These are phyloP conservation scores for Lagopus muta DNA, from an alignment of 2,113 vertebrate genomes.

Conservation along the genomic window DNA sequence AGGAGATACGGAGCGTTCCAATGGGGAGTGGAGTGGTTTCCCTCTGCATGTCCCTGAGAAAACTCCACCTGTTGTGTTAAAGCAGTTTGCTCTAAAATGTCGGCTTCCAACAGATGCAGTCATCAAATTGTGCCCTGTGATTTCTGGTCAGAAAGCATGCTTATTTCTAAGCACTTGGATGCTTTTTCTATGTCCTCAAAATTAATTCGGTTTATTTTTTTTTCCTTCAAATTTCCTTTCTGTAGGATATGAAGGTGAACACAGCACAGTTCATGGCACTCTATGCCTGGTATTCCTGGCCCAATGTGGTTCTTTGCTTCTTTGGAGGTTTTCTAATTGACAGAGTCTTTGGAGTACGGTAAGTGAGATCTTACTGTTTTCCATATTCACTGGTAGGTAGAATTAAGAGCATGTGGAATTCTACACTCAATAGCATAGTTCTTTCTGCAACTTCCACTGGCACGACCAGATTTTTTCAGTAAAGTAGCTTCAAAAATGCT, in stretches of 20 bases:
- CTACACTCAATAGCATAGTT: too few species aligned
- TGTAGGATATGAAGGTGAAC: constrained; percentile 91
- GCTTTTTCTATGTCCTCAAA: fast-evolving
- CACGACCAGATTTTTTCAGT: neutral
- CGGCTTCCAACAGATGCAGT: neutral
- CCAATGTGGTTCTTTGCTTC: constrained; percentile 96
- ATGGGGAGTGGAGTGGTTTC: too few species aligned
- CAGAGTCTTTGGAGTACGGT: constrained; percentile 95
- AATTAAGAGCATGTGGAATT: fast-evolving
- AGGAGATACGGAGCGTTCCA: too few species aligned
- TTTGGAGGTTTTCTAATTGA: constrained; percentile 96
- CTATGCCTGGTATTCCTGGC: constrained; percentile 99
- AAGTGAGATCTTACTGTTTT: fast-evolving
- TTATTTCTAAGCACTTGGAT: fast-evolving
- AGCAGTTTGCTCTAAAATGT: neutral
- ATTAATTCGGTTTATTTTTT: fast-evolving
- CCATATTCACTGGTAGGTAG: fast-evolving
- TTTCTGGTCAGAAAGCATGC: fast-evolving
- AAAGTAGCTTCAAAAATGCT: fast-evolving
- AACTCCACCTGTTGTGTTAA: neutral
- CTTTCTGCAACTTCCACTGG: fast-evolving
- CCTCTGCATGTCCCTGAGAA: neutral
- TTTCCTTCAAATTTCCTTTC: fast-evolving
- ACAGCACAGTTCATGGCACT: constrained; percentile 93
- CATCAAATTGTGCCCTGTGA: neutral